phyloP scores from a whole-genome alignment of 2,888 invertebrate genomes.

The Ochropacha duplaris region DNA sequence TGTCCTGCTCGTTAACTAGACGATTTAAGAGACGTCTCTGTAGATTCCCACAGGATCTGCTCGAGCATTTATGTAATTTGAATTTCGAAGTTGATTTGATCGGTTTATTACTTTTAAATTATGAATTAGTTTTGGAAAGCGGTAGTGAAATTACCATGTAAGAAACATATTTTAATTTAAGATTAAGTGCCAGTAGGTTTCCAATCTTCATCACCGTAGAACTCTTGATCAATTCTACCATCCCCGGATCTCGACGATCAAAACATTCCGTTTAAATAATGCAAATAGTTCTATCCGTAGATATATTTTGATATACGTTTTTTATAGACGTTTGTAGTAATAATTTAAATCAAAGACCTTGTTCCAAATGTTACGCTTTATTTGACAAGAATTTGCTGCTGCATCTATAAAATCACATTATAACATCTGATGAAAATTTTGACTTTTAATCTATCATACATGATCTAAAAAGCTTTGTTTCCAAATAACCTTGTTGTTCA shows the following conservation, averaged over 20 bases:
- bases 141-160: neutral
- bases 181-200: neutral
- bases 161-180: neutral
- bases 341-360: neutral
- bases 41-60: slow-evolving; percentile 30
- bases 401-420: neutral
- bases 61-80: neutral
- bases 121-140: neutral
- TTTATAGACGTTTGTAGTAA: neutral
- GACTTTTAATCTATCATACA: neutral
- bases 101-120: neutral
- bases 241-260: too few relatives aligned
- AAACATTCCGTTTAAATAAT: too few relatives aligned
- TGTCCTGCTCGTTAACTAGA: slow-evolving; percentile 11
- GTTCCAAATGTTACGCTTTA: neutral
- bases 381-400: neutral
- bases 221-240: too few relatives aligned
- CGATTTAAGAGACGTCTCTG: slow-evolving; percentile 10
- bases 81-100: neutral
- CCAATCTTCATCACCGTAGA: neutral
- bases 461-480: neutral
- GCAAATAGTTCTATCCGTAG: too few relatives aligned
- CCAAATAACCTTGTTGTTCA: neutral
- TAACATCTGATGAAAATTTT: neutral
- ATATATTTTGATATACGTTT: neutral